phyloP scores from a whole-genome alignment of 1,140 invertebrate genomes.

The Hesperophylax magnus region DNA sequence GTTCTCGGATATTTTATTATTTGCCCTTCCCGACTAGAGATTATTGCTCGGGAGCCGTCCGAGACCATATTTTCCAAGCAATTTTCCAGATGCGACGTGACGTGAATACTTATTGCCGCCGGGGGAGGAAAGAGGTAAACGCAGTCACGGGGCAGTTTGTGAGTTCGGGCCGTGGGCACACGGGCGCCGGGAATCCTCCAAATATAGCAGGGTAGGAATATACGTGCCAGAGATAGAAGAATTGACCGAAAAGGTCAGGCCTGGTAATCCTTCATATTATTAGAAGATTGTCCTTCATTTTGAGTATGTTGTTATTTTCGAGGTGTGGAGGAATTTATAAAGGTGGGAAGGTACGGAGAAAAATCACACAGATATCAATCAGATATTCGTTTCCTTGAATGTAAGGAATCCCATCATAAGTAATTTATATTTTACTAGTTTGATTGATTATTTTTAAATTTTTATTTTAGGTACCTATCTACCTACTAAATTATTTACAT shows the following conservation, averaged over 20 bases:
- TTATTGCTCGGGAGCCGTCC: conserved; percentile 58
- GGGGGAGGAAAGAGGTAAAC: conserved; percentile 36
- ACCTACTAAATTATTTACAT: too few relatives aligned
- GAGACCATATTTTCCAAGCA: conserved; percentile 57
- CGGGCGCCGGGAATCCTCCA: not conserved
- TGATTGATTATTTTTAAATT: too few relatives aligned
- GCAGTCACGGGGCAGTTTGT: not conserved
- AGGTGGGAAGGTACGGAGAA: too few relatives aligned
- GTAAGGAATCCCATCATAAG: too few relatives aligned
- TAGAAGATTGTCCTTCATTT: not conserved
- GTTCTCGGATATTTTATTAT: conserved; percentile 54
- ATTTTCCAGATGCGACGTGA: conserved; percentile 57
- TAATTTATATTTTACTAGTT: too few relatives aligned
- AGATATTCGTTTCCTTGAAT: too few relatives aligned
- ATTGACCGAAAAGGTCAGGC: not conserved
- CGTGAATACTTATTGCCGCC: conserved; percentile 50
- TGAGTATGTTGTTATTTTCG: not conserved
- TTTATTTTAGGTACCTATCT: too few relatives aligned
- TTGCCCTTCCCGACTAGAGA: conserved; percentile 52
- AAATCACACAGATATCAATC: too few relatives aligned
- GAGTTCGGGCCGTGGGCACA: not conserved
- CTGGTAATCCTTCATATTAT: not conserved
- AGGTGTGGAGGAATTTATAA: too few relatives aligned
- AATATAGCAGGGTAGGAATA: not conserved
- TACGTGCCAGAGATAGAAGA: not conserved